A percentile compares a stretch with the other conserved stretches of the same genome.
Conservation (phyloP, 2,888 invertebrate species). For the Trisateles emortualis region DNA sequence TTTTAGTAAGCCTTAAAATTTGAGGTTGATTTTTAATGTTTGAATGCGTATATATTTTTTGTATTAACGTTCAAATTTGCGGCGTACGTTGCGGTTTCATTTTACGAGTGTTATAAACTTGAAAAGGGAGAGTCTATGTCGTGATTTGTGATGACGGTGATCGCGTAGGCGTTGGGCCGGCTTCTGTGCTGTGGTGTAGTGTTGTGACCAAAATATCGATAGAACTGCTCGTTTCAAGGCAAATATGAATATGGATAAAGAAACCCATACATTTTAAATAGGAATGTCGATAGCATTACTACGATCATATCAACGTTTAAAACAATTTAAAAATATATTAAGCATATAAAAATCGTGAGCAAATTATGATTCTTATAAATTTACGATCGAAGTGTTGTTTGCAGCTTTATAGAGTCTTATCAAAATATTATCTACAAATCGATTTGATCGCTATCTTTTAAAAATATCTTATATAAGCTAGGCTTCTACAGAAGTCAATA, state of each 20-base stretch:
- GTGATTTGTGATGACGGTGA: constrained; percentile 76
- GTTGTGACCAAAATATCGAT: constrained; percentile 30
- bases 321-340: too few species aligned
- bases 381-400: too few species aligned
- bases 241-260: too few species aligned
- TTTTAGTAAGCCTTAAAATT: neutral
- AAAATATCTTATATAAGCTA: neutral
- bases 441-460: neutral
- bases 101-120: constrained; percentile 71
- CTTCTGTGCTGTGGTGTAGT: constrained; percentile 63
- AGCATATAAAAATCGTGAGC: too few species aligned
- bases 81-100: constrained; percentile 49
- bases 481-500: constrained; percentile 1
- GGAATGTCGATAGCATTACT: too few species aligned
- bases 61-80: constrained; percentile 36
- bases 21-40: constrained; percentile 4
- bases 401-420: neutral
- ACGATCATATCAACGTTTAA: too few species aligned
- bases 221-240: too few species aligned
- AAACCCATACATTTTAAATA: too few species aligned
- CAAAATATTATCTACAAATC: neutral
- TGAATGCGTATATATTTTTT: constrained; percentile 6
- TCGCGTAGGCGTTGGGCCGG: constrained; percentile 67
- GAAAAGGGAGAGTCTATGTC: constrained; percentile 69
- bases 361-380: too few species aligned